Conservation (phyloP, 2,113 vertebrate species). For the Ciconia stormi region DNA sequence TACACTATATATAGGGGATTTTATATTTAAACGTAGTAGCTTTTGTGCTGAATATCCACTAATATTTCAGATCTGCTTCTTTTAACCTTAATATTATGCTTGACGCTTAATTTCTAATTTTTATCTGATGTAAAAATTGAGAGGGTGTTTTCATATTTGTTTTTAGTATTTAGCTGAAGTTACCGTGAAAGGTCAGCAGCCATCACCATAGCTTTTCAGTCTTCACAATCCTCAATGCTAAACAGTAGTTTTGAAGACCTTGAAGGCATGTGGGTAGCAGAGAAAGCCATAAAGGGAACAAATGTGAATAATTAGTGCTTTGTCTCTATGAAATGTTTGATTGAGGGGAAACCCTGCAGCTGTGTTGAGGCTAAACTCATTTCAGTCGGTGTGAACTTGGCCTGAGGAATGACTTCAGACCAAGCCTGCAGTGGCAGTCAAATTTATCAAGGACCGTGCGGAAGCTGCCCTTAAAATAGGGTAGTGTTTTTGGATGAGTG, state of each 20-base stretch:
- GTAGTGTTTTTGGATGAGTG: too few species aligned
- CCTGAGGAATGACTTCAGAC: not conserved
- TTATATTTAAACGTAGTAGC: not conserved
- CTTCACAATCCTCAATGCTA: not conserved
- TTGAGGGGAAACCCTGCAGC: not conserved
- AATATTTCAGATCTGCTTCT: not conserved
- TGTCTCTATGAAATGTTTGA: not conserved
- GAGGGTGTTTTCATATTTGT: not conserved
- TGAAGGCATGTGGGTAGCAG: not conserved
- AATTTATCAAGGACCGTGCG: not conserved
- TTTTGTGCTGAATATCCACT: not conserved
- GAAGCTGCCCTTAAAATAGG: not conserved
- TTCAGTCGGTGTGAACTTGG: not conserved
- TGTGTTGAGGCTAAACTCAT: not conserved
- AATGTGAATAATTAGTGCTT: not conserved
- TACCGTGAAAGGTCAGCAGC: not conserved
- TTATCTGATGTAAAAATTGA: not conserved
- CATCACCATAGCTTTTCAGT: not conserved
- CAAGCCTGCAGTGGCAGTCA: not conserved
- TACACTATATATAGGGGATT: not conserved
- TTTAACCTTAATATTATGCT: not conserved
- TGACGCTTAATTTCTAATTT: not conserved
- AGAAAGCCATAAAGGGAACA: not conserved
- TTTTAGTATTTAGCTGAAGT: not conserved
- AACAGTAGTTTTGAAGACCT: not conserved